Conservation (phyloP, 2,888 invertebrate genomes). For the Atethmia centrago region DNA sequence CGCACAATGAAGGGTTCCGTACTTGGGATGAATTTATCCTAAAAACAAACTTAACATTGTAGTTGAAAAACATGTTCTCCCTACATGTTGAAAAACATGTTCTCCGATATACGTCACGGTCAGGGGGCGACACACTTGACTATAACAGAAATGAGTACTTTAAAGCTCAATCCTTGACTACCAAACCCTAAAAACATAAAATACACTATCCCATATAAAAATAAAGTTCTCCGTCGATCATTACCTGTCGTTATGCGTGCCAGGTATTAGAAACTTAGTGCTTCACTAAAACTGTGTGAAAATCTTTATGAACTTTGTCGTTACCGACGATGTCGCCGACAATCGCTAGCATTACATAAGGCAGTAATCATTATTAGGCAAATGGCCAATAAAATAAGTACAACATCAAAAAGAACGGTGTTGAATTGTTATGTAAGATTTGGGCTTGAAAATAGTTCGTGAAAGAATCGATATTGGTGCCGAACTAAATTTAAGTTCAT, state of each 20-base stretch:
- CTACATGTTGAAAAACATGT: no score
- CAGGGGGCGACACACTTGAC: no score
- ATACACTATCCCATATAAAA: no score
- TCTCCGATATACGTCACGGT: no score
- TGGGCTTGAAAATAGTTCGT: conserved; percentile 38
- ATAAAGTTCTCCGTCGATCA: background rate
- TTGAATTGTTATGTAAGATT: conserved; percentile 44
- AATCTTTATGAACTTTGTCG: conserved; percentile 28
- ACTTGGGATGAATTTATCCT: no score
- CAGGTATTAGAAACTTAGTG: conserved; percentile 23
- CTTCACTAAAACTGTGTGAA: conserved; percentile 45
- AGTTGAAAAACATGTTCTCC: no score
- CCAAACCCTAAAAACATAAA: no score
- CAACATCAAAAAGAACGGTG: conserved; percentile 34
- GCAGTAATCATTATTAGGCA: conserved; percentile 57
- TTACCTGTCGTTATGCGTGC: conserved; percentile 17
- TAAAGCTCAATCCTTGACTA: no score
- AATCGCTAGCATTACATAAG: conserved; percentile 51
- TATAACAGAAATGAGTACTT: no score
- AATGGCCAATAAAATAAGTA: conserved; percentile 57
- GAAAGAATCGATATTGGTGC: conserved; percentile 51
- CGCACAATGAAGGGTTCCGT: no score
- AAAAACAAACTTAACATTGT: no score
- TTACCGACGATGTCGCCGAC: conserved; percentile 50
- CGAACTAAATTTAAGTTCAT: no score